Evolutionary conservation across 2,888 invertebrate genomes (phyloP), one percentile per base, ranked within the genome.

Genomic region (Epinotia nisella): DNA sequence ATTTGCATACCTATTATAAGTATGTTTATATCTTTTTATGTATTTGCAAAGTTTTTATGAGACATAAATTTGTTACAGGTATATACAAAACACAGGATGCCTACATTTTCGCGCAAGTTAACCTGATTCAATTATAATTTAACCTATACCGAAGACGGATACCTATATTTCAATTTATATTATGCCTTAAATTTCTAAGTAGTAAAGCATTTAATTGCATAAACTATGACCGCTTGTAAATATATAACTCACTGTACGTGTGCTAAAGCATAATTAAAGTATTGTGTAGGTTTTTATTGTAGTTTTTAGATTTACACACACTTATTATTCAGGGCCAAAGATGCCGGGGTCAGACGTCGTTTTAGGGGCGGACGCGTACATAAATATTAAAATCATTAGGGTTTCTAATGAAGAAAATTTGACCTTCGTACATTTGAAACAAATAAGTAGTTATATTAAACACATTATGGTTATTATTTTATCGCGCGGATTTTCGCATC

Each of bases 11-110:
- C 21, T 24, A 49, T 49, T 49, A 11, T 7, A 49, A n/a, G 7
- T 49, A 1, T n/a, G 49, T 35, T 35, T n/a, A n/a, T 49, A 49
- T 49, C n/a, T n/a, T 45, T 7, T 49, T 49, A n/a, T 49, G 49
- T 49, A 49, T 49, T 49, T 49, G 4, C 15, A 45, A 21, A 24
- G 21, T 61, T 15, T 61, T 45, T 61, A 35, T 65, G 53, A 55
- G 21, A 66, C 55, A 13, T 58, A 71, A 29, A 17, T 58, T 71
- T 71, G 70, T 71, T 71, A 39, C 70, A 71, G 70, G 70, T 71
- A 69, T 62, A 21, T 62, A 58, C 70, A 70, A 70, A 58, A 64
- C 70, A 51, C 58, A 59, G 64, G 70, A 65, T 58, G 56, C 55
- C 19, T 53, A 29, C 61, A 45, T 55, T 61, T 67, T 49, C 67